Base-by-base conservation (phyloP, 1,140 invertebrate genomes). In the Araneus ventricosus region DNA sequence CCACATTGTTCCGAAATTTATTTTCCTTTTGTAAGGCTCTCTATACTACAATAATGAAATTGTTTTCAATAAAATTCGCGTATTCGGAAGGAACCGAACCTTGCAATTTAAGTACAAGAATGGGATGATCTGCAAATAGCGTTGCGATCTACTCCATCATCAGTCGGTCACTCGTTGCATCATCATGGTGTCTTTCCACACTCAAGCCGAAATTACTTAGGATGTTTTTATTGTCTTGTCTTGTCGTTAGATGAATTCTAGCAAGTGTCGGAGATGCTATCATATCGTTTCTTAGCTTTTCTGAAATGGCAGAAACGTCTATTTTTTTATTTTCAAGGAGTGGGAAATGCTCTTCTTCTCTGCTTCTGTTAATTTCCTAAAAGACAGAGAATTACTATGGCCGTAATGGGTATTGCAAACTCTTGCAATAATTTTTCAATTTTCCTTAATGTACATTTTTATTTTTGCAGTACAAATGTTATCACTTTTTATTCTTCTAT, bases 1-100 rank as follows among this genome's bases (percentile, higher is more conserved):
- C 63, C 7, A 75, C 39, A 22, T 92, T n/a, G 6, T 63, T n/a
- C 30, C 90, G 82, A 30, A 59, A 86, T 57, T 82, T 91, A n/a
- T 82, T 22, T 2, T 59, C 52, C 0, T 34, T 39, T 14, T 91
- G 89, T 4, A 37, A 30, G 0, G 24, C 10, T 10, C 4, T n/a
- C 24, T 22, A 2, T 0, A 91, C n/a, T 57, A 10, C 79, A 0
- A 91, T 8, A 27, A 63, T 17, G 30, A 84, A 82, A 91, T 70
- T n/a, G 2, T 86, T 24, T 24, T 61, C 22, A 17, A 39, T 0
- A 1, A 34, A 80, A 0, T 20, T 30, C 37, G 17, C 34, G 37
- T 37, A 34, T 8, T 37, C 7, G 0, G 75, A 6, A 8, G 34
- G 30, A 10, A 80, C 14, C 2, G 8, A 6, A 0, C 39, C 30